Evolutionary conservation across 2,888 invertebrate genomes (phyloP).

Genomic region (Tuberolachnus salignus): DNA sequence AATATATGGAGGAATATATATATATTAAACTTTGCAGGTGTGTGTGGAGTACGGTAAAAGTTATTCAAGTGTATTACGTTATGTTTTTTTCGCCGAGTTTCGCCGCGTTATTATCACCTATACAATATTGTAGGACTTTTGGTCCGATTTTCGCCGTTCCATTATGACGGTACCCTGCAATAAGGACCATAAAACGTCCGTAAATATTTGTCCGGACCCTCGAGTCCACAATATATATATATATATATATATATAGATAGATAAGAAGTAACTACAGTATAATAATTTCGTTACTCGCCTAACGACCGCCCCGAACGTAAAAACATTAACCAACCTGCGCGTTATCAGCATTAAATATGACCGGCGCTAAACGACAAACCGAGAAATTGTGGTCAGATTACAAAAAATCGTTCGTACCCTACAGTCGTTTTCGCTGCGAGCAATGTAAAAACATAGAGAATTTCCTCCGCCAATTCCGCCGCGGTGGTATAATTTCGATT

Average conservation of each 20-base stretch:
- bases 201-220: conserved; percentile 42
- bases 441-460: too few relatives aligned
- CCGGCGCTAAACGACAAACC: neutral
- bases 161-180: conserved; percentile 1
- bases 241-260: neutral
- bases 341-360: neutral
- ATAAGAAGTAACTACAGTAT: neutral
- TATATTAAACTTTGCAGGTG: conserved; percentile 12
- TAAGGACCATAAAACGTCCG: conserved; percentile 24
- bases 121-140: neutral
- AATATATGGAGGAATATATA: neutral
- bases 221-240: conserved; percentile 36
- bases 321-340: neutral
- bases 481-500: too few relatives aligned
- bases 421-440: too few relatives aligned
- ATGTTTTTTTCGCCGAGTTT: conserved; percentile 18
- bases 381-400: neutral
- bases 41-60: neutral
- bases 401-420: neutral
- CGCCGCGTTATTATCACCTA: conserved; percentile 26
- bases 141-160: conserved; percentile 24
- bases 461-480: too few relatives aligned
- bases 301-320: neutral
- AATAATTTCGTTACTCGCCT: neutral
- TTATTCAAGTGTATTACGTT: conserved; percentile 3